Conservation (phyloP, 2,113 vertebrate genomes). For the Sporophila hypoxantha region DNA sequence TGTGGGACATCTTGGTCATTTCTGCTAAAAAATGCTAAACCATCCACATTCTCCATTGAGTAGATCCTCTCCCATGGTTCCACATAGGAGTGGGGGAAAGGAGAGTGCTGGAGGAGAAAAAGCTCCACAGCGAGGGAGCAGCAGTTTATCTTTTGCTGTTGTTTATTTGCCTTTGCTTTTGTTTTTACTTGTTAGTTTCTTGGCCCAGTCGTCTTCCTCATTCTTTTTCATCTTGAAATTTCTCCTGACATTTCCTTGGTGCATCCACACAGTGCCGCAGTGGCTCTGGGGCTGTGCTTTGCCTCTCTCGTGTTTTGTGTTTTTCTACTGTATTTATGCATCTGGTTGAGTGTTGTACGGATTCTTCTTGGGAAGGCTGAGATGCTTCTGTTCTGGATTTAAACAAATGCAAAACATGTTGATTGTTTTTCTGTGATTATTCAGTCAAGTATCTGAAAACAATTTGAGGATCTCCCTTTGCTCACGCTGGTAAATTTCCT, state of each 20-base stretch:
- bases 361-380: not conserved
- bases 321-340: not conserved
- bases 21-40: not conserved
- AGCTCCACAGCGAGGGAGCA: not conserved
- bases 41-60: rapidly evolving
- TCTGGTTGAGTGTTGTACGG: not conserved
- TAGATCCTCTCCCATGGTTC: rapidly evolving
- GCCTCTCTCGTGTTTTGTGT: not conserved
- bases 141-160: not conserved
- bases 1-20: not conserved
- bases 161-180: constrained; percentile 3
- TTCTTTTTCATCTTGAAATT: not conserved
- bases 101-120: not conserved
- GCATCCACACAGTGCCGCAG: rapidly evolving
- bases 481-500: not conserved
- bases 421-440: not conserved
- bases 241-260: rapidly evolving
- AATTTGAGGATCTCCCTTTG: not conserved
- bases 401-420: not conserved
- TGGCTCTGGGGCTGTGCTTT: not conserved
- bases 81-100: rapidly evolving
- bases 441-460: not conserved
- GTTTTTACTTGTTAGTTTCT: not conserved
- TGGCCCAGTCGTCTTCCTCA: not conserved
- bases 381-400: not conserved